Evolutionary conservation across 2,888 invertebrate genomes (phyloP), one percentile per base, ranked within the genome.

Genomic region (Mesorhabditis spiculigera): DNA sequence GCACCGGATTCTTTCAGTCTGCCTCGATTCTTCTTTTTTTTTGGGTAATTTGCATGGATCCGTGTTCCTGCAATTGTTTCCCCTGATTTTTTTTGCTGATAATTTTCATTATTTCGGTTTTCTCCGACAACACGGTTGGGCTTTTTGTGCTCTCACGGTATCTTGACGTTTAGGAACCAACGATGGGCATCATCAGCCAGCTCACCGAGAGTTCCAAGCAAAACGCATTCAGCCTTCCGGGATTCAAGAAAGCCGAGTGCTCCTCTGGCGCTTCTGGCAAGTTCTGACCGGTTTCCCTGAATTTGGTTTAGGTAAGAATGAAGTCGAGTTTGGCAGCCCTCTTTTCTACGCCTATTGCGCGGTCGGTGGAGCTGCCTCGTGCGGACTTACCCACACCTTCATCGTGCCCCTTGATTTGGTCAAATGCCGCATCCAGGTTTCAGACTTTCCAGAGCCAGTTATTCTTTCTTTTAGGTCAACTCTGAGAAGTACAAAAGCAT

Each of bases 401-500:
- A 90, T 96, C 66, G 94, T 94, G 42, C 96, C 96, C 4, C 90
- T 96, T 78, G 96, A 96, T 90, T 89, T 94, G 87, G 93, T 94
- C 65, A 94, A 94, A 88, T 94, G 94, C 87, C 91, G 94, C 75
- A 91, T 94, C 77, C 94, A 94, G 86, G 93, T 63, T 2, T 63
- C 63, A 28, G n/a, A 28, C 13, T 10, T 63, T 63, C 4, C 28
- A 8, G 28, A 63, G 28, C 42, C n/a, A 61, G 5, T 6, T 43
- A 8, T 6, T 5, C 58, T 64, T 64, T 45, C 8, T 10, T 61
- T 68, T 43, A 88, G 86, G 94, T 95, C 10, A 91, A 96, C 88
- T 90, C 93, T 3, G 93, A 89, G 67, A 97, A 97, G 88, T 97
- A 96, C 89, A 94, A 93, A 89, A 91, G 90, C 81, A 90, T 93